Conservation (phyloP, 2,113 vertebrate genomes). For the Romanogobio albipinnatus region DNA sequence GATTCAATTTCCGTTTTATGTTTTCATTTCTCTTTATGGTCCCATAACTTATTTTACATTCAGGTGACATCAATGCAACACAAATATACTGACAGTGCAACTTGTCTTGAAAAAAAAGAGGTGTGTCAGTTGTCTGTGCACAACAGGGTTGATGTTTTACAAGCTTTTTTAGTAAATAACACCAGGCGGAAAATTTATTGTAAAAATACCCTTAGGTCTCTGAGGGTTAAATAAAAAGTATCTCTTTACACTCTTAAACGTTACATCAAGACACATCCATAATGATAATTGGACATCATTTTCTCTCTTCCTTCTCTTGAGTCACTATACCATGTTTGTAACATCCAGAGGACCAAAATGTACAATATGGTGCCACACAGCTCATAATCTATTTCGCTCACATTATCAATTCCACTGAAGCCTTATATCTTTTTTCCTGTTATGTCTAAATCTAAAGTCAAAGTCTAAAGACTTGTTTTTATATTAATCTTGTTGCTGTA, state of each 20-base stretch:
- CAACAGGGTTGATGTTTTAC: too few species aligned
- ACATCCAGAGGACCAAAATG: not conserved
- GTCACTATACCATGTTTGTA: not conserved
- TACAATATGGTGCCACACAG: not conserved
- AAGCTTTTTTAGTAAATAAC: too few species aligned
- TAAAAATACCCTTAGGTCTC: too few species aligned
- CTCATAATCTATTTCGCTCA: not conserved
- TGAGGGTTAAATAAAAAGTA: too few species aligned
- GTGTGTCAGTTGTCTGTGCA: too few species aligned
- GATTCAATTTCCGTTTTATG: too few species aligned
- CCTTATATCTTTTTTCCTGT: not conserved
- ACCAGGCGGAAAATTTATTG: too few species aligned
- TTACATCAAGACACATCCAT: not conserved
- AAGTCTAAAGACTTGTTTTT: not conserved
- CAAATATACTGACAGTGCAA: too few species aligned
- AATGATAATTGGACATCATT: not conserved
- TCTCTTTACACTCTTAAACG: not conserved
- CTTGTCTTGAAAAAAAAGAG: too few species aligned
- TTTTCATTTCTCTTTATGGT: too few species aligned
- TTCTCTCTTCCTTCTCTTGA: not conserved
- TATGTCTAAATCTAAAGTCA: not conserved
- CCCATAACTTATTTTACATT: too few species aligned
- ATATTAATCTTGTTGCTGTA: not conserved
- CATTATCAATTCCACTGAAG: not conserved
- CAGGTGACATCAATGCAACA: too few species aligned